Percentiles rank a stretch among this genome's conserved stretches.
These are phyloP conservation scores for Eulemur mongoz DNA, from an alignment of 2,797 vertebrate genomes.

Conservation along the genomic window DNA sequence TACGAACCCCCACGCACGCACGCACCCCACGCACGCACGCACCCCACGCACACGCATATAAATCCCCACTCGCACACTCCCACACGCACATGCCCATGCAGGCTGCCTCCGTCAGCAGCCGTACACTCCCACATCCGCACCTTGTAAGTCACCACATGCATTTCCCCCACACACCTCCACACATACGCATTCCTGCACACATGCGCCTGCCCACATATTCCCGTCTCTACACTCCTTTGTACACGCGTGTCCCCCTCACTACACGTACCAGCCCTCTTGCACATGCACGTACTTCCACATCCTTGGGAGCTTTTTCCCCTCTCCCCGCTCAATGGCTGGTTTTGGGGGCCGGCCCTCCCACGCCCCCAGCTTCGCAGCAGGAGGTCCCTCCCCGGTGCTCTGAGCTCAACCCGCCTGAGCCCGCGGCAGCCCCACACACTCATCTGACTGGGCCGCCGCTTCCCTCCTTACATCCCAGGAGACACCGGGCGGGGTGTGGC, in stretches of 20 bases:
- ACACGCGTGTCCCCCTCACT: neutral
- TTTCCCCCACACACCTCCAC: neutral
- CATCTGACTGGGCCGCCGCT: rapidly evolving
- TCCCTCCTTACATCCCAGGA: neutral
- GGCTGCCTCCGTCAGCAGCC: no score
- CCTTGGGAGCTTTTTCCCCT: neutral
- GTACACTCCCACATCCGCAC: neutral
- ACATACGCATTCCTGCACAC: neutral
- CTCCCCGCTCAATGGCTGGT: neutral
- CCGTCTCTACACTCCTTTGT: neutral
- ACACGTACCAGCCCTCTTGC: neutral
- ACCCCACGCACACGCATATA: neutral
- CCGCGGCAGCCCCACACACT: neutral
- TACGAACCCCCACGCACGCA: neutral
- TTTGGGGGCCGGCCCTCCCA: neutral
- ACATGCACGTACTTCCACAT: neutral
- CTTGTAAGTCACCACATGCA: neutral
- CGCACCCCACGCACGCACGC: neutral
- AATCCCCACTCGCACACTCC: neutral
- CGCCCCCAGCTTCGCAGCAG: neutral
- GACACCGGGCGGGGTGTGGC: neutral
- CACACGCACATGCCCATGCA: neutral
- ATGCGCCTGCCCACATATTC: no score
- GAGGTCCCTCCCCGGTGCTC: neutral
- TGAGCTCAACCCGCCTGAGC: neutral